Conservation (phyloP, 2,113 vertebrate genomes). For the Rostratula benghalensis region DNA sequence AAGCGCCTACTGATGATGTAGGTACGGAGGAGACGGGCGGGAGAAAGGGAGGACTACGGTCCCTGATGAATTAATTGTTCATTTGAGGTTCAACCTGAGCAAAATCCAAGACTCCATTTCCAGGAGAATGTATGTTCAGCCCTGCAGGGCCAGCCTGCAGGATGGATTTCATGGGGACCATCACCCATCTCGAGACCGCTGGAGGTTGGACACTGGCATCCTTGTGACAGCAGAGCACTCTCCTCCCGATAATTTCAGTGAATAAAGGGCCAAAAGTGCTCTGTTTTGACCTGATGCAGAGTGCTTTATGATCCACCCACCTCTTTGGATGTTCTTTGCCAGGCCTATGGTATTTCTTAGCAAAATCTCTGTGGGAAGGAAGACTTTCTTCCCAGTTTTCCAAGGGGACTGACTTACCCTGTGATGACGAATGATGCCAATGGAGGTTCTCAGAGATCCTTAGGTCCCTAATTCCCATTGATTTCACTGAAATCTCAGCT, state of each 20-base stretch:
- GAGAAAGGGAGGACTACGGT: fast-evolving
- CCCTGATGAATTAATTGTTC: neutral
- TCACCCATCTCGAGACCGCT: neutral
- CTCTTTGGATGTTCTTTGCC: neutral
- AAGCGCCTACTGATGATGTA: neutral
- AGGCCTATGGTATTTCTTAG: neutral
- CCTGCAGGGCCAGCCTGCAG: neutral
- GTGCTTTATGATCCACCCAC: neutral
- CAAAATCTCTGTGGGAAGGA: neutral
- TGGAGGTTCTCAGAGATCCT: neutral
- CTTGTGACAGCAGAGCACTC: fast-evolving
- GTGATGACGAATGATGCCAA: neutral
- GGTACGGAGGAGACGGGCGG: fast-evolving
- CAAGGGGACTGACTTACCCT: neutral
- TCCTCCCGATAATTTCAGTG: neutral
- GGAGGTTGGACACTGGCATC: neutral
- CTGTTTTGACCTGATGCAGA: neutral
- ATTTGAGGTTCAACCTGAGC: fast-evolving
- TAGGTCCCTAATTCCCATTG: neutral
- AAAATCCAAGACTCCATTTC: neutral
- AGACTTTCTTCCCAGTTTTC: neutral
- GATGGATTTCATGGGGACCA: neutral
- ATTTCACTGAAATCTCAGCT: neutral
- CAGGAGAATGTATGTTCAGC: fast-evolving
- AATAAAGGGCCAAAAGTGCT: neutral